phyloP scores from a whole-genome alignment of 1,140 invertebrate genomes.

The Thaumatotibia leucotreta region DNA sequence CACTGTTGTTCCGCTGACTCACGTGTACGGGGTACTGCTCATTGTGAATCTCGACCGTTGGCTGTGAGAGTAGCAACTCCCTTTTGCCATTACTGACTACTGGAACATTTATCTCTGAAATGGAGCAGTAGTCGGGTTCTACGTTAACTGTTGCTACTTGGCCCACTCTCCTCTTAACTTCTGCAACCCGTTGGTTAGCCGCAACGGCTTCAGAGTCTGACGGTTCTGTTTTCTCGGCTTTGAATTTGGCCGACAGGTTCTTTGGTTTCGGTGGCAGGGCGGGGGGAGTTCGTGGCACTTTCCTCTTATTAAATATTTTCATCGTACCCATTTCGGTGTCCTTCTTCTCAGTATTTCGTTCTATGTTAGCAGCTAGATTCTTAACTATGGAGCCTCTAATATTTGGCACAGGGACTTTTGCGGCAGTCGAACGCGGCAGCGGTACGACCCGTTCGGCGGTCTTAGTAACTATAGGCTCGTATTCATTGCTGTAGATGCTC shows the following conservation, averaged over 20 bases:
- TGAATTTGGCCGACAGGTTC: conserved; percentile 80
- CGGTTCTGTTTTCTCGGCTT: conserved; percentile 70
- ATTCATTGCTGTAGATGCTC: conserved; percentile 80
- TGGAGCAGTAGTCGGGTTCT: conserved; percentile 81
- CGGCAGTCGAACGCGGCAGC: conserved; percentile 39
- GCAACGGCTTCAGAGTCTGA: conserved; percentile 80
- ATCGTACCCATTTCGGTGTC: conserved; percentile 57
- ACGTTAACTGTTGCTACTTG: conserved; percentile 67
- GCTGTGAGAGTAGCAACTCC: conserved; percentile 72
- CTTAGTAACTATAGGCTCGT: conserved; percentile 79
- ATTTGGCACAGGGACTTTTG: conserved; percentile 52
- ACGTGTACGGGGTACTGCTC: conserved; percentile 66
- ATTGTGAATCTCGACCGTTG: conserved; percentile 72
- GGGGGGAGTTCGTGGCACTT: conserved; percentile 80
- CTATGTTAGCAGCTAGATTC: conserved; percentile 78
- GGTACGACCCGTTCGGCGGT: conserved; percentile 58
- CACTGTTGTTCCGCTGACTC: conserved; percentile 58
- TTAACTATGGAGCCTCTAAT: conserved; percentile 72
- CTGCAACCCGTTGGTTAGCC: conserved; percentile 79
- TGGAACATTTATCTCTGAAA: conserved; percentile 81
- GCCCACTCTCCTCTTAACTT: conserved; percentile 76
- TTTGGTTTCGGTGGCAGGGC: conserved; percentile 83
- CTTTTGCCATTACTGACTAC: conserved; percentile 75
- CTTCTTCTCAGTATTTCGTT: conserved; percentile 71
- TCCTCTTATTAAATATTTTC: conserved; percentile 75